Percentiles rank a stretch among this genome's conserved stretches.
Evolutionary conservation across 92 coral and sea anemone species (phyloP).

Genomic region (Nematostella vectensis): DNA sequence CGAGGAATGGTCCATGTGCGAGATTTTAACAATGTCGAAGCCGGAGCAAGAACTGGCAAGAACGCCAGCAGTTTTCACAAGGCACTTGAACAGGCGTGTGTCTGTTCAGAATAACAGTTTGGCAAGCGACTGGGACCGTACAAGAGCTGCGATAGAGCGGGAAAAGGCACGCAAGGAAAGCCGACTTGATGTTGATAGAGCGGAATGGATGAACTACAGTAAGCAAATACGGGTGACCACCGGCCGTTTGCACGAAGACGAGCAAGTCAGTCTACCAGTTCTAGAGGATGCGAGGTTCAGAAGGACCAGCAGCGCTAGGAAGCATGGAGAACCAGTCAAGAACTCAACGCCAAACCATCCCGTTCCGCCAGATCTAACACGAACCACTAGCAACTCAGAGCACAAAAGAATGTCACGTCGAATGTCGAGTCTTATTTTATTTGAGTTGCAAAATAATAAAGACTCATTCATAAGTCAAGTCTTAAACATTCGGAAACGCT

Average conservation of each 20-base stretch:
- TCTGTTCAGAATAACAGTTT: constrained; percentile 34
- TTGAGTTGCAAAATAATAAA: constrained; percentile 23
- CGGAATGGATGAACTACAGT: constrained; percentile 19
- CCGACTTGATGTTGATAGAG: constrained; percentile 23
- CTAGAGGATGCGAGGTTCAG: not conserved
- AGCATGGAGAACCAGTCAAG: not conserved
- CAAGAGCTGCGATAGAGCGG: constrained; percentile 12
- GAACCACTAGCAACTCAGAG: constrained; percentile 25
- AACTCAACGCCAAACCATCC: not conserved
- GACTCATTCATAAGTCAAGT: not conserved
- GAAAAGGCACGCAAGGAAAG: constrained; percentile 11
- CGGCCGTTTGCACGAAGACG: constrained; percentile 10
- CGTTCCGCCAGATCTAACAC: not conserved
- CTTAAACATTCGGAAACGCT: not conserved
- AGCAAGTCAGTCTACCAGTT: constrained; percentile 3
- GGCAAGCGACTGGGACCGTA: constrained; percentile 24
- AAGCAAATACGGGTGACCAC: constrained; percentile 8
- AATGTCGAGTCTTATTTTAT: constrained; percentile 9
- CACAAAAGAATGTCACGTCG: constrained; percentile 26
- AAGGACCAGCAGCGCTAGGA: constrained; percentile 3
- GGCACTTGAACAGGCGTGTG: constrained; percentile 25
- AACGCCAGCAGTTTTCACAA: constrained; percentile 28
- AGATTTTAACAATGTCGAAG: no score
- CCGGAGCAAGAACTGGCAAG: constrained; percentile 22
- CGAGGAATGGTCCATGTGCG: no score